Base-by-base conservation (phyloP, 2,113 vertebrate genomes). In the Phaethornis superciliosus region DNA sequence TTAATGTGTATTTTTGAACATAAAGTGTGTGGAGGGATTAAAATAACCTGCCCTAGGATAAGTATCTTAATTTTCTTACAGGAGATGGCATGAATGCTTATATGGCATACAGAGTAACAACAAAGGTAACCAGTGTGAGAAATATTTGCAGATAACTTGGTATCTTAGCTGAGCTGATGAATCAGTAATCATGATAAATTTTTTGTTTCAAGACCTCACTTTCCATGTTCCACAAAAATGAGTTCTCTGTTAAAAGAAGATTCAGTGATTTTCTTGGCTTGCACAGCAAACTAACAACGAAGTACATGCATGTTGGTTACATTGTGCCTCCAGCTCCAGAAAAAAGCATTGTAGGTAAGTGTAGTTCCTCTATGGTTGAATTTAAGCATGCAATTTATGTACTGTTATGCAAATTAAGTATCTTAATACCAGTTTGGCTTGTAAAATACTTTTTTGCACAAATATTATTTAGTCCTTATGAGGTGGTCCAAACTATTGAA, bases 271-370 rank as follows among this genome's bases (percentile, higher is more conserved):
- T 99, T 71, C 98, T 99, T 88, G 99, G 99, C 82, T 98, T 99
- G 85, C 99, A 99, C 96, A 98, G 99, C 96, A 99, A 99, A 97
- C 98, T 99, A 96, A 98, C 99, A 94, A 98, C 98, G 40, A 99
- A 99, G 76, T 99, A 99, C 95, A 98, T 99, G 92, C 99, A 99
- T 84, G 94, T 99, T 35, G 99, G 99, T 60, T 99, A 99, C 93
- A 99, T 99, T 92, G 99, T 99, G 65, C 99, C 99, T 63, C 99
- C 99, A 2, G 99, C 99, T n/a, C 99, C 99, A 62, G 99, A 99
- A 97, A 99, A 99, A 93, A 99, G 99, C 98, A 99, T 99, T 93
- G 99, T 99, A 97, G 99, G 99, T 99, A 98, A 98, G 99, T 96
- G 37, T 68, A 54, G 1, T 32, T 80, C 18, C 6, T 44, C 3